Evolutionary conservation across 1,140 invertebrate species (phyloP).

Genomic region (Nylanderia fulva): DNA sequence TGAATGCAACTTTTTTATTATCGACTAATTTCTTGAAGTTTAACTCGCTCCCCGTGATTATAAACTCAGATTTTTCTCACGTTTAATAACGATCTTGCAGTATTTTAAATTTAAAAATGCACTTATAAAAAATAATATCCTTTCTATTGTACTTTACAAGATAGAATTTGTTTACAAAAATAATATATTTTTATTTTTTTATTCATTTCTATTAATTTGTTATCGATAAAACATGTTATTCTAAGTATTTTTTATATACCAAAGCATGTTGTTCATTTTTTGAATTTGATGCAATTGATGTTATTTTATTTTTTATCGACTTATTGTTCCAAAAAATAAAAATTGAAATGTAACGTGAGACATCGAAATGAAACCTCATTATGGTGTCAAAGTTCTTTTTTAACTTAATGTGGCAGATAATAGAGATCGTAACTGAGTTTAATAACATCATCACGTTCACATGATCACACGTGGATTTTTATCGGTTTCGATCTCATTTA

Average conservation of each 20-base stretch:
- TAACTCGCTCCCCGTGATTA: not conserved
- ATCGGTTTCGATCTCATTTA: slow-evolving; percentile 35
- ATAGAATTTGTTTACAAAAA: not conserved
- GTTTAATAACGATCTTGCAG: not conserved
- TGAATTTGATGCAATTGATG: not conserved
- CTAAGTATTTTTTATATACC: not conserved
- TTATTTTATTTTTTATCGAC: not conserved
- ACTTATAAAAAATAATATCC: not conserved
- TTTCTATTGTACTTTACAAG: not conserved
- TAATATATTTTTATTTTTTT: not conserved
- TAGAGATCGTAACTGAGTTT: slow-evolving; percentile 18
- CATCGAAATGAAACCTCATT: not conserved
- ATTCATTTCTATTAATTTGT: not conserved
- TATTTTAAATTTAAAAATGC: not conserved
- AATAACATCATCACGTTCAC: slow-evolving; percentile 28
- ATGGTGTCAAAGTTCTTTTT: slow-evolving; percentile 22
- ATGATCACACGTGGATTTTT: slow-evolving; percentile 27
- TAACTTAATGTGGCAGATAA: slow-evolving; percentile 16
- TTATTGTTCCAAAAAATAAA: not conserved
- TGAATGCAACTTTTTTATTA: not conserved
- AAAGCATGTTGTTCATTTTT: not conserved
- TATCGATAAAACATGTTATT: not conserved
- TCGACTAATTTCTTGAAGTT: not conserved
- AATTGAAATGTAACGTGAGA: slow-evolving; percentile 7
- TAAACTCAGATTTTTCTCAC: not conserved